Conservation (phyloP, 2,113 vertebrate genomes). For the Hippocampus mohnikei region DNA sequence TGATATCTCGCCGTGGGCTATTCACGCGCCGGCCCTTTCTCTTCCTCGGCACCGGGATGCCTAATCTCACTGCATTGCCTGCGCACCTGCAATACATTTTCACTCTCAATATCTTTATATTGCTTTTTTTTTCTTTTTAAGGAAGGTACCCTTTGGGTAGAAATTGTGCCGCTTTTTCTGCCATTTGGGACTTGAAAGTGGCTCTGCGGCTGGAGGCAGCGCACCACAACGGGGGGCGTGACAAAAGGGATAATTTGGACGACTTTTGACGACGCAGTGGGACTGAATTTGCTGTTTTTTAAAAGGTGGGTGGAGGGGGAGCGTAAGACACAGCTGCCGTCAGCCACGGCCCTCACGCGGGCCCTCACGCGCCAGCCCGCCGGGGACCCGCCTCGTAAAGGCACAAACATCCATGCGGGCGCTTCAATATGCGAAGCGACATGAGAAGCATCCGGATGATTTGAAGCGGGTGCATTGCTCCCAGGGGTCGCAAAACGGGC, state of each 20-base stretch:
- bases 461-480: no score
- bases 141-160: not conserved
- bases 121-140: constrained; percentile 35
- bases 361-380: no score
- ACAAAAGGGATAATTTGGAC: not conserved
- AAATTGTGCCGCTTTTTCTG: not conserved
- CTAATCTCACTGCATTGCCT: constrained; percentile 66
- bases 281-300: no score
- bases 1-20: constrained; percentile 71
- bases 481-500: no score
- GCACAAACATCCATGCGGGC: no score
- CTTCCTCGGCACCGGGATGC: constrained; percentile 46
- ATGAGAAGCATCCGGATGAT: no score
- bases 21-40: constrained; percentile 61
- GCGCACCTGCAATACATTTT: constrained; percentile 63
- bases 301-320: no score
- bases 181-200: not conserved
- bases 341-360: no score
- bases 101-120: constrained; percentile 63
- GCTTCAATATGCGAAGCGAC: no score
- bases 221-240: not conserved
- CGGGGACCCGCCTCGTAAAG: no score
- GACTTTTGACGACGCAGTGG: not conserved
- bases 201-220: not conserved
- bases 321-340: no score